These are phyloP conservation scores for Scarus forsteni DNA, from an alignment of 2,797 vertebrate genomes.

Conservation along the genomic window DNA sequence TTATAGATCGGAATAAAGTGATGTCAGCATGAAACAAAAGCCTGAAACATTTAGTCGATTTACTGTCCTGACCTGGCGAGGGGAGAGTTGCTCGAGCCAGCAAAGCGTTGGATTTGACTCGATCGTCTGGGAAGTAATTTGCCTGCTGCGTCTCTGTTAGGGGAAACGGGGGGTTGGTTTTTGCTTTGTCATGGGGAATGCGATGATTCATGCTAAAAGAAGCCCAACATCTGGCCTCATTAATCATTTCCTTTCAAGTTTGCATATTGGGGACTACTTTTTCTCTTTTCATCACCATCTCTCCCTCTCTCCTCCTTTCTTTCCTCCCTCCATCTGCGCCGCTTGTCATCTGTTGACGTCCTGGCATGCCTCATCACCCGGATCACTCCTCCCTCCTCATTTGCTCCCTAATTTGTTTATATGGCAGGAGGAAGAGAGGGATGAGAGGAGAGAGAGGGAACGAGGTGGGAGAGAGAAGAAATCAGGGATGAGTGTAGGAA, in stretches of 20 bases:
- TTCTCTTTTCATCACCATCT: conserved; percentile 53
- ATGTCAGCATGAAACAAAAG: conserved; percentile 56
- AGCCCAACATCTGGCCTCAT: conserved; percentile 78
- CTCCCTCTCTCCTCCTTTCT: conserved; percentile 23
- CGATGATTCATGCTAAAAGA: conserved; percentile 72
- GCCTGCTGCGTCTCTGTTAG: conserved; percentile 42
- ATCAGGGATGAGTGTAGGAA: conserved; percentile 8
- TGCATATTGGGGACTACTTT: conserved; percentile 59
- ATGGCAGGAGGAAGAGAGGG: conserved; percentile 37
- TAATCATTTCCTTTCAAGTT: conserved; percentile 75
- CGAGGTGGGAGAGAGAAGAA: conserved; percentile 17
- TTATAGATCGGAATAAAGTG: conserved; percentile 49
- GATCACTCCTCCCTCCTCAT: conserved; percentile 71
- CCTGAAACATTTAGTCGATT: conserved; percentile 55
- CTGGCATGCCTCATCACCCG: conserved; percentile 69
- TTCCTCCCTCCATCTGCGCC: conserved; percentile 28
- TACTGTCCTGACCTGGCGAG: conserved; percentile 44
- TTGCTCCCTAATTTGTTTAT: conserved; percentile 75
- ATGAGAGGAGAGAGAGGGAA: conserved; percentile 37
- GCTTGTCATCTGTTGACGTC: conserved; percentile 68
- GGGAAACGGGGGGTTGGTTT: conserved; percentile 43
- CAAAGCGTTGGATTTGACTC: conserved; percentile 45
- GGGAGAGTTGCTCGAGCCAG: conserved; percentile 45
- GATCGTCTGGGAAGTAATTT: conserved; percentile 56
- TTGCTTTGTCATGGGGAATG: conserved; percentile 72